These are phyloP conservation scores for Gymnorhina tibicen DNA, from an alignment of 2,113 vertebrate species.

Conservation along the genomic window DNA sequence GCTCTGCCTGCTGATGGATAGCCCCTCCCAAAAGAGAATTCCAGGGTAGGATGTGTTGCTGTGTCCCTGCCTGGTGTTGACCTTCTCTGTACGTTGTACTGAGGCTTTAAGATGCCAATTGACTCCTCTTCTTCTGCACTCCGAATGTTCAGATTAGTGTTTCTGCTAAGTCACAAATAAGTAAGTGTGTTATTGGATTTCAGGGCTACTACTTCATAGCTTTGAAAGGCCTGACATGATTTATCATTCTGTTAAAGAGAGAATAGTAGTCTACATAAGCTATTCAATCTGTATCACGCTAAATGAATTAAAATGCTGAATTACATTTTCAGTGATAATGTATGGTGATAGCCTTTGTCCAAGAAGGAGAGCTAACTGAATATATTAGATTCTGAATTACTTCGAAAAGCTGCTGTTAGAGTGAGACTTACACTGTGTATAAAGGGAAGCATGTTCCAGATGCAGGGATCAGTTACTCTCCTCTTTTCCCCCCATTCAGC, in stretches of 20 bases:
- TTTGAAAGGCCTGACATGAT: neutral
- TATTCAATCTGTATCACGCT: conserved; percentile 11
- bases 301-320: conserved; percentile 3
- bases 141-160: neutral
- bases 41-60: neutral
- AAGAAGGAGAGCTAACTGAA: conserved; percentile 30
- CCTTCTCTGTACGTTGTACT: neutral
- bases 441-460: neutral
- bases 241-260: neutral
- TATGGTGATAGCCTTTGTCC: conserved; percentile 31
- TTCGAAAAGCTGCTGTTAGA: conserved; percentile 14
- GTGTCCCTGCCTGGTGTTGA: neutral
- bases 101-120: neutral
- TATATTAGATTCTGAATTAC: conserved; percentile 13
- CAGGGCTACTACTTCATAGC: neutral
- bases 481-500: neutral
- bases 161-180: neutral
- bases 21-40: neutral
- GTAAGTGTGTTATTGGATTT: neutral
- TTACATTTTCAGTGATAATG: conserved; percentile 44
- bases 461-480: neutral
- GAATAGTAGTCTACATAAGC: neutral
- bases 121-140: neutral
- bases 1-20: neutral
- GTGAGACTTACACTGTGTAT: neutral